phyloP scores from a whole-genome alignment of 23 tunicate genomes.

The Ciona savignyi region DNA sequence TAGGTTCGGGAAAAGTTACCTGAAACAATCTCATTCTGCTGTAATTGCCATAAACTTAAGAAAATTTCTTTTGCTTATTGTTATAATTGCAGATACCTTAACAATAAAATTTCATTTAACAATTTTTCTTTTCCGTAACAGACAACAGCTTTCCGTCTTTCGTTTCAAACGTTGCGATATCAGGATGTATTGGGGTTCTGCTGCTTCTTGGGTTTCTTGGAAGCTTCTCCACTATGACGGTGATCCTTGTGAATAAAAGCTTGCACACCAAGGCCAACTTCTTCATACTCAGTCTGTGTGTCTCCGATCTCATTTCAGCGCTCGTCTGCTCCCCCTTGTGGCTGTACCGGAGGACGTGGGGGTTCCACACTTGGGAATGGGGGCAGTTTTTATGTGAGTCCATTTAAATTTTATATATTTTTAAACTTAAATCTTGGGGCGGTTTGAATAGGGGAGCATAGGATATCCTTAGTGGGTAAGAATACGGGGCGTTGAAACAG shows the following conservation, averaged over 20 bases:
- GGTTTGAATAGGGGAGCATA: too few species aligned
- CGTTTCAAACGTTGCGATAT: conserved; percentile 26
- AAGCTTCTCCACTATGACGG: conserved; percentile 13
- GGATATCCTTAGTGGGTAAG: too few species aligned
- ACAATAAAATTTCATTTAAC: too few species aligned
- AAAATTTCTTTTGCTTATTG: too few species aligned
- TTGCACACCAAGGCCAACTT: conserved; percentile 40
- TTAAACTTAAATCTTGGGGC: too few species aligned
- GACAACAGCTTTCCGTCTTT: not conserved
- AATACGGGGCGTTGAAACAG: too few species aligned
- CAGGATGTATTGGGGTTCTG: conserved; percentile 20
- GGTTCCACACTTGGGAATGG: conserved; percentile 62
- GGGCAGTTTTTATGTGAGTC: conserved; percentile 54
- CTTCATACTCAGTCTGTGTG: conserved; percentile 67
- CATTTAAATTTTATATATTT: too few species aligned
- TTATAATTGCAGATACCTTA: too few species aligned
- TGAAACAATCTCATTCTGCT: too few species aligned
- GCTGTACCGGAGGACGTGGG: conserved; percentile 93
- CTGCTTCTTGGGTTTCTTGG: conserved; percentile 10
- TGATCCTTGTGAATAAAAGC: conserved; percentile 6
- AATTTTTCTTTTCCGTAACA: too few species aligned
- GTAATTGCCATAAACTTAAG: too few species aligned
- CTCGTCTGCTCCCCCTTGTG: conserved; percentile 86
- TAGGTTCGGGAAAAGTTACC: too few species aligned
- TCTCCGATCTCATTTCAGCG: conserved; percentile 78